These are phyloP conservation scores for Oeneis ivallda DNA, from an alignment of 2,888 invertebrate genomes.

Conservation along the genomic window DNA sequence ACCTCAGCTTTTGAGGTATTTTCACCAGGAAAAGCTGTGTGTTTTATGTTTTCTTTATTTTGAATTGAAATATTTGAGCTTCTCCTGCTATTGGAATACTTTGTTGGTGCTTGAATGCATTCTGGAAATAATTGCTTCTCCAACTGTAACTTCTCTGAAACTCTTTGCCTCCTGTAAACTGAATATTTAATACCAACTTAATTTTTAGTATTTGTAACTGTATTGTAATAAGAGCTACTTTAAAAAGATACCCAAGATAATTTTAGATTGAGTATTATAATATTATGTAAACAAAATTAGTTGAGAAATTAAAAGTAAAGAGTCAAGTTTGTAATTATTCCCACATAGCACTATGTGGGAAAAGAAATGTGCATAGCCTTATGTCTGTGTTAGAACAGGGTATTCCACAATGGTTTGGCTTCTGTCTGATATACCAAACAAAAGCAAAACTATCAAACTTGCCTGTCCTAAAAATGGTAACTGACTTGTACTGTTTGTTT, in stretches of 20 bases:
- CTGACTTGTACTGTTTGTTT: no score
- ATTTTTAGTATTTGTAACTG: background rate
- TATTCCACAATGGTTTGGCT: no score
- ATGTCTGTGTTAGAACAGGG: no score
- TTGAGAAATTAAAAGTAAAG: no score
- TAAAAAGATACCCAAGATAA: background rate
- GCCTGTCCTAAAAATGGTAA: no score
- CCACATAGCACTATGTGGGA: no score
- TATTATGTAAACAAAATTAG: background rate
- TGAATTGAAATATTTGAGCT: slow-evolving; percentile 43
- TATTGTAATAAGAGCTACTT: background rate
- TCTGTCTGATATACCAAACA: no score
- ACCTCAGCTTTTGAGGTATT: slow-evolving; percentile 41
- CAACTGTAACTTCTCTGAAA: slow-evolving; percentile 62
- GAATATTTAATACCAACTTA: slow-evolving; percentile 39
- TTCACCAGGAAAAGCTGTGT: slow-evolving; percentile 56
- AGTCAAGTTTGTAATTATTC: no score
- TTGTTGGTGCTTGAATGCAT: slow-evolving; percentile 69
- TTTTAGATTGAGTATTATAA: background rate
- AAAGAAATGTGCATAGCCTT: no score
- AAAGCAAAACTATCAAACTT: no score
- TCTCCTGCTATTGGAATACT: slow-evolving; percentile 69
- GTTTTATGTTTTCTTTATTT: slow-evolving; percentile 54
- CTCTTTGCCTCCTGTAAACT: slow-evolving; percentile 58
- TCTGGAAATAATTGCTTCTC: slow-evolving; percentile 72